Conservation (phyloP, 2,888 invertebrate genomes). For the Leucozona laternaria region DNA sequence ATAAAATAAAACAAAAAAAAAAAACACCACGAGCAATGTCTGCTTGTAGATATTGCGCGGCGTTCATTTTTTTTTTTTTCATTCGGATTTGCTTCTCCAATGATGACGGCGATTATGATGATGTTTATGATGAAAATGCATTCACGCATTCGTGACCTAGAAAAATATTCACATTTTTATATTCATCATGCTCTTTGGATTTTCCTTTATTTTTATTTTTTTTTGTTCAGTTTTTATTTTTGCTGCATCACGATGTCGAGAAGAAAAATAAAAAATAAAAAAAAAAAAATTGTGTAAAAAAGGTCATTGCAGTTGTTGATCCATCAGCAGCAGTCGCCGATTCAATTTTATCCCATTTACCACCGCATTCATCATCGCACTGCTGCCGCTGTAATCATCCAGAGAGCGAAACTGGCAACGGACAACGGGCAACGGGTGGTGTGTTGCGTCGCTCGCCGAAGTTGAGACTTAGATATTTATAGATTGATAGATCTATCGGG, state of each 20-base stretch:
- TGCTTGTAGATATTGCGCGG: constrained; percentile 69
- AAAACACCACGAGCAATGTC: constrained; percentile 50
- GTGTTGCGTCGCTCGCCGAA: constrained; percentile 21
- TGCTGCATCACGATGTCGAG: constrained; percentile 18
- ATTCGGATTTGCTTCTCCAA: constrained; percentile 42
- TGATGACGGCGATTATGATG: constrained; percentile 33
- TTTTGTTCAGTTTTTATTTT: constrained; percentile 3
- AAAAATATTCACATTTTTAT: constrained; percentile 61
- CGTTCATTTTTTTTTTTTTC: constrained; percentile 11
- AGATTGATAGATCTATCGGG: constrained; percentile 69
- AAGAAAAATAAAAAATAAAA: constrained; percentile 14
- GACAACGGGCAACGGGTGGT: constrained; percentile 14
- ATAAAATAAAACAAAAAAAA: constrained; percentile 36
- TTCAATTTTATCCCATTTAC: constrained; percentile 70
- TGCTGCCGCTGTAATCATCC: constrained; percentile 48
- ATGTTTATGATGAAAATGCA: constrained; percentile 67
- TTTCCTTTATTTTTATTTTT: constrained; percentile 16
- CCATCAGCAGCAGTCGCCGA: constrained; percentile 65
- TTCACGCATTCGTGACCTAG: constrained; percentile 75
- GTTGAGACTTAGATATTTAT: constrained; percentile 64
- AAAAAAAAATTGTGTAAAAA: constrained; percentile 43
- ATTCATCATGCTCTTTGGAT: constrained; percentile 55
- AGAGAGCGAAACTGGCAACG: constrained; percentile 15
- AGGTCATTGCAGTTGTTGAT: constrained; percentile 72
- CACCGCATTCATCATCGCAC: constrained; percentile 67